Conservation (phyloP, 2,113 vertebrate species). For the Plotosus lineatus region DNA sequence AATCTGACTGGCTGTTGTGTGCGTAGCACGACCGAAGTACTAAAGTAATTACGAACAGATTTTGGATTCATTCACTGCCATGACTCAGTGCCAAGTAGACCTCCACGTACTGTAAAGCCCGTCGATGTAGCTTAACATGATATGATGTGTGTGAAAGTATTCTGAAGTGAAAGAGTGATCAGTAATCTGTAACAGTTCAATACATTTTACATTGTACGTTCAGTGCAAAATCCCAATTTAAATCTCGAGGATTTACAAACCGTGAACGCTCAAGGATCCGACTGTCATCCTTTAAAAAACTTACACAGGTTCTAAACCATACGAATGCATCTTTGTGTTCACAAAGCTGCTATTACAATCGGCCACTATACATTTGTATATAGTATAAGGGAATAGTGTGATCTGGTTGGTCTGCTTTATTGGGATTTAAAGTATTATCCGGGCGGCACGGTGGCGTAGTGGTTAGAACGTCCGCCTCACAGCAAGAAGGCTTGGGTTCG, state of each 20-base stretch:
- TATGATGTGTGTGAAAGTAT: slow-evolving; percentile 31
- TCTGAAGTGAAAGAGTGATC: not conserved
- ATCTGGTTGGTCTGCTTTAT: too few species aligned
- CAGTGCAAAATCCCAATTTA: not conserved
- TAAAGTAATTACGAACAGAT: slow-evolving; percentile 30
- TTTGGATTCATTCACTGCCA: slow-evolving; percentile 60
- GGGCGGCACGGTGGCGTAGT: too few species aligned
- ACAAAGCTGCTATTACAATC: not conserved
- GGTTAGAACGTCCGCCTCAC: too few species aligned
- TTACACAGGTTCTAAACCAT: slow-evolving; percentile 43
- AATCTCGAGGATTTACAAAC: not conserved
- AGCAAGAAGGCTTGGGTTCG: too few species aligned
- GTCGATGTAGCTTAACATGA: slow-evolving; percentile 36
- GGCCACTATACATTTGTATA: too few species aligned
- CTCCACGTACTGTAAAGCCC: slow-evolving; percentile 44
- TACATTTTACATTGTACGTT: not conserved
- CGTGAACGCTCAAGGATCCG: not conserved
- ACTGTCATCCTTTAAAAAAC: slow-evolving; percentile 34
- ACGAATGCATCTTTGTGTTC: slow-evolving; percentile 3
- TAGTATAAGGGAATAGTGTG: too few species aligned
- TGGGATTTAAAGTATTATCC: too few species aligned
- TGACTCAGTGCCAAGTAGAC: slow-evolving; percentile 52
- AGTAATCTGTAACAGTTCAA: not conserved
- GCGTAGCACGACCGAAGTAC: slow-evolving; percentile 36
- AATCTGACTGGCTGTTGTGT: slow-evolving; percentile 33